Conservation (phyloP, 2,113 vertebrate species). For the Podiceps cristatus region DNA sequence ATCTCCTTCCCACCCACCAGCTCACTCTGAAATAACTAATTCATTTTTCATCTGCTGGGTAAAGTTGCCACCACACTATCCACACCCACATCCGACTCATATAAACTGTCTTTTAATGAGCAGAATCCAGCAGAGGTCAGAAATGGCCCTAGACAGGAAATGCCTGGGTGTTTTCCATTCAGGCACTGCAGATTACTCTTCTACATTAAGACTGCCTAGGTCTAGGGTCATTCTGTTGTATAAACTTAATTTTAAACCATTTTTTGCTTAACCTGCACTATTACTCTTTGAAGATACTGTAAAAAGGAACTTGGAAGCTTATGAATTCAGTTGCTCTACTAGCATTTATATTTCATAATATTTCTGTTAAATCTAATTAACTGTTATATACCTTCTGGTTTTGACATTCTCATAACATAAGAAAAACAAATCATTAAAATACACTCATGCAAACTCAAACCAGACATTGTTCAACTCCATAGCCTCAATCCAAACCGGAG, state of each 20-base stretch:
- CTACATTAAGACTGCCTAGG: not conserved
- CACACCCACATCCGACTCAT: conserved; percentile 61
- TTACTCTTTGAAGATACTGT: not conserved
- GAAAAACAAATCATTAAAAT: not conserved
- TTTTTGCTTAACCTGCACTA: not conserved
- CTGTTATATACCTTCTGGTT: not conserved
- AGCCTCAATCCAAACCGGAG: not conserved
- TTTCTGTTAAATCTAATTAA: not conserved
- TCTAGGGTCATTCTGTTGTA: not conserved
- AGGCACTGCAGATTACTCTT: not conserved
- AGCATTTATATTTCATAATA: not conserved
- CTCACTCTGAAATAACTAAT: conserved; percentile 24
- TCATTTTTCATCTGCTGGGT: conserved; percentile 52
- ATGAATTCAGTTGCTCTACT: not conserved
- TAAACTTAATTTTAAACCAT: not conserved
- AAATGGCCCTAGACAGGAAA: conserved; percentile 54
- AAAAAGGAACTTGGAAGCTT: not conserved
- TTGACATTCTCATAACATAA: not conserved
- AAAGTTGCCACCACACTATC: conserved; percentile 27
- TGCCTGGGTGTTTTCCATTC: conserved; percentile 33
- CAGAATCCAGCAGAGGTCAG: conserved; percentile 61
- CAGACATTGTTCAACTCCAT: not conserved
- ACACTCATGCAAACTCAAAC: not conserved
- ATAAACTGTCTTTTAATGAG: conserved; percentile 53
- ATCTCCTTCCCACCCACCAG: conserved; percentile 38